Percentiles rank a stretch among this genome's conserved stretches.
Conservation (phyloP, 1,140 invertebrate species). For the Drosophila sucinea region DNA sequence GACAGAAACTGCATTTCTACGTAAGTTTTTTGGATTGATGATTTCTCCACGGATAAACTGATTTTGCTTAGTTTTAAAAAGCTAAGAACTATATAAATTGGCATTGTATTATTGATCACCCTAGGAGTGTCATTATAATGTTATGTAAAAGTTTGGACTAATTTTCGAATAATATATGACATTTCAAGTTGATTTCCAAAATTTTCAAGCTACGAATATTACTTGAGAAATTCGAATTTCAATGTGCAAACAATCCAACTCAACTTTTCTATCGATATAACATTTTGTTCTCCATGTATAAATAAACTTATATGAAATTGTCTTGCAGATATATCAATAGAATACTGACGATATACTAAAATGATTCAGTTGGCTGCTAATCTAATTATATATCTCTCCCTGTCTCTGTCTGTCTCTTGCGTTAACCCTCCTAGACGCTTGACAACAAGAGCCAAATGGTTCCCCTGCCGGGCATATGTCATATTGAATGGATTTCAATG, state of each 20-base stretch:
- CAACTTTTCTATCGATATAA: neutral
- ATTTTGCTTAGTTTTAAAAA: no score
- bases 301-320: neutral
- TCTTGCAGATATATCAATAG: slow-evolving; percentile 3
- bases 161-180: no score
- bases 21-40: no score
- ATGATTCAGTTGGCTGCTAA: slow-evolving; percentile 1
- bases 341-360: slow-evolving; percentile 2
- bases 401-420: neutral
- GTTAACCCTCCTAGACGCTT: neutral
- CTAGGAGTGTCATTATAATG: no score
- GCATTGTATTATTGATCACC: no score
- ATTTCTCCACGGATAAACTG: no score
- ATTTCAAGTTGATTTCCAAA: neutral
- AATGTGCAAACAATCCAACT: neutral
- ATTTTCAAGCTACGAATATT: neutral
- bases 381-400: slow-evolving; percentile 2
- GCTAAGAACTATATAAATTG: no score
- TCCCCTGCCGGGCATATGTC: neutral
- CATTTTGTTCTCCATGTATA: neutral
- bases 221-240: neutral
- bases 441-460: slow-evolving; percentile 6
- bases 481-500: neutral
- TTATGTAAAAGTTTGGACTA: no score
- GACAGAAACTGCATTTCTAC: no score